Evolutionary conservation across 2,888 invertebrate genomes (phyloP), one percentile per base, ranked within the genome.

Genomic region (Eretmocerus hayati): DNA sequence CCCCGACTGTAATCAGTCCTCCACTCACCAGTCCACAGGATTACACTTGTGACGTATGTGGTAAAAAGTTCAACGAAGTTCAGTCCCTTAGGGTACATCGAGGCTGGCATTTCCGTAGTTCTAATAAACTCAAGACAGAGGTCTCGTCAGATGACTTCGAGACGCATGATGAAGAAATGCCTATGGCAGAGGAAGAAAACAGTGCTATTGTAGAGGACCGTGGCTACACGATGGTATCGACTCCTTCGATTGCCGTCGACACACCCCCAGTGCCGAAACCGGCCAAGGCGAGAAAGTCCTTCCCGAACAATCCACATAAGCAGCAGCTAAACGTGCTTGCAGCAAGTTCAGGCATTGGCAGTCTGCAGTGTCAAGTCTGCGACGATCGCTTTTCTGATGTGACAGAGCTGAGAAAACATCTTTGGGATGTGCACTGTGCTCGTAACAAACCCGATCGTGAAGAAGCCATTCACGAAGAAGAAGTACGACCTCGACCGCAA

Each of bases 21-120:
- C 30, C 31, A 19, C 39, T 48, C 43, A 41, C 35, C 33, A 42
- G 6, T 13, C 38, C 11, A 41, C 33, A 11, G 3, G 8, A 35
- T 30, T 78, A 79, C 58, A 77, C 77, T 64, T 84, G 84, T 58
- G 79, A 78, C 56, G 75, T 81, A 43, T 84, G 84, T 57, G 79
- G 80, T 2, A 80, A 82, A 54, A 74, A 76, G 0, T 77, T 84
- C 42, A 77, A 75, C 51, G 81, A 83, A 13, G 80, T 80, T 19
- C 71, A 77, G 16, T 82, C 84, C 11, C 64, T 84, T 22, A 80
- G 80, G 42, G 83, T 72, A 70, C 84, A 78, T 68, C 75, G 69
- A 68, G 81, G 75, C 65, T 81, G 63, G 74, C 83, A 70, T 73
- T 80, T 70, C 67, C 78, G 63, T 62, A 77, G 62, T 66, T 80